Percentiles rank a stretch among this genome's conserved stretches.
These are phyloP conservation scores for Miltochrista miniata DNA, from an alignment of 2,888 invertebrate genomes.

Conservation along the genomic window DNA sequence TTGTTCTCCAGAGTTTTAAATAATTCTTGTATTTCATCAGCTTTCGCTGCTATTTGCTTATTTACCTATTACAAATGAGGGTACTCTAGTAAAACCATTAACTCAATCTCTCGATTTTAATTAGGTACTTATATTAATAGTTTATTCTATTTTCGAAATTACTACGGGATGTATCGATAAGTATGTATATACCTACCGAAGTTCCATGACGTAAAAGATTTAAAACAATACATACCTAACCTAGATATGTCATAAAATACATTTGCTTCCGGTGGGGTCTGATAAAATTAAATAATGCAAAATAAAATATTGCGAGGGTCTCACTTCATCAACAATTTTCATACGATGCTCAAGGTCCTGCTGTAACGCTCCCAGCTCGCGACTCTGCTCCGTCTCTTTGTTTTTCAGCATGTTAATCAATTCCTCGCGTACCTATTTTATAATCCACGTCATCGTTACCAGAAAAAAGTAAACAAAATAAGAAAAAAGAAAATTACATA, in stretches of 20 bases:
- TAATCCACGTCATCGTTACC: conserved; percentile 4
- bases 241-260: too few relatives aligned
- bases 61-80: conserved; percentile 60
- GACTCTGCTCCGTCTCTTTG: conserved; percentile 80
- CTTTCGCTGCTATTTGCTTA: conserved; percentile 77
- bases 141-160: too few relatives aligned
- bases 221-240: too few relatives aligned
- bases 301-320: conserved; percentile 34
- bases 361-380: conserved; percentile 67
- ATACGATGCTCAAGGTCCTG: conserved; percentile 74
- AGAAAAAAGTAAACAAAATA: conserved; percentile 1
- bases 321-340: conserved; percentile 79
- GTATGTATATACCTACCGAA: too few relatives aligned
- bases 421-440: conserved; percentile 81
- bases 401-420: conserved; percentile 84
- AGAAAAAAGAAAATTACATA: background rate
- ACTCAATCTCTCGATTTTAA: too few relatives aligned
- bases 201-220: too few relatives aligned
- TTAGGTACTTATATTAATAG: too few relatives aligned
- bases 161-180: too few relatives aligned
- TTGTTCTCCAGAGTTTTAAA: conserved; percentile 79
- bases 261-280: too few relatives aligned
- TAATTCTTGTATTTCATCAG: conserved; percentile 79
- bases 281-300: conserved; percentile 6
- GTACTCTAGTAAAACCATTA: background rate